phyloP scores from a whole-genome alignment of 1,140 invertebrate species.

The Andricus grossulariae region DNA sequence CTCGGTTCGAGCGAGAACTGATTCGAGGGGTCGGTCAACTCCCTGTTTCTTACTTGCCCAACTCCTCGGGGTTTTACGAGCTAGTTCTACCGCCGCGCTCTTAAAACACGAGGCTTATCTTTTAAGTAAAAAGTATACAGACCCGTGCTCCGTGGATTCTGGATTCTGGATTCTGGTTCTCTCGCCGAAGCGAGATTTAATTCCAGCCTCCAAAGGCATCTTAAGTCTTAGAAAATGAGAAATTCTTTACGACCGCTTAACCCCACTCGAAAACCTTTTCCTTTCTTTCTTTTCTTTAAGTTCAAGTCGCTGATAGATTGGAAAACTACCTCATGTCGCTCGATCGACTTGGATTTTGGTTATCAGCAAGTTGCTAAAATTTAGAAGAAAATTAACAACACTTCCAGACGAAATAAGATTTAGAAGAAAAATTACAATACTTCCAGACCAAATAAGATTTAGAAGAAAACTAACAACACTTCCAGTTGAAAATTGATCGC shows the following conservation, averaged over 20 bases:
- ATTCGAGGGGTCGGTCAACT: conserved; percentile 60
- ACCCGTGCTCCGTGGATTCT: conserved; percentile 50
- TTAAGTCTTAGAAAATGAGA: conserved; percentile 32
- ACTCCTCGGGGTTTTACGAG: conserved; percentile 61
- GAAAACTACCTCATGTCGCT: not conserved
- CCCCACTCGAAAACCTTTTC: conserved; percentile 21
- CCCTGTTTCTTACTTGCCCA: conserved; percentile 48
- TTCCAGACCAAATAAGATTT: too few relatives aligned
- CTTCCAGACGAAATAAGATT: too few relatives aligned
- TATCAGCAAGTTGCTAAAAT: too few relatives aligned
- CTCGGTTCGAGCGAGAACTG: conserved; percentile 45
- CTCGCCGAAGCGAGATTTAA: conserved; percentile 53
- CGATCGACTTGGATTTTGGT: not conserved
- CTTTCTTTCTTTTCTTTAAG: not conserved
- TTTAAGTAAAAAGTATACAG: conserved; percentile 61
- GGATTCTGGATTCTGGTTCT: conserved; percentile 50
- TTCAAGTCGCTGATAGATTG: conserved; percentile 21
- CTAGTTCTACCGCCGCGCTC: conserved; percentile 55
- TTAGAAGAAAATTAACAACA: too few relatives aligned
- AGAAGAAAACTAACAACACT: too few relatives aligned
- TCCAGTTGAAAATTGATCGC: too few relatives aligned
- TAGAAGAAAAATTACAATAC: too few relatives aligned
- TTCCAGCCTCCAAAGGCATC: conserved; percentile 37
- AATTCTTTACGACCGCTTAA: conserved; percentile 31
- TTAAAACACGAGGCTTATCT: conserved; percentile 65